Evolutionary conservation across 2,888 invertebrate species (phyloP), one percentile per base, ranked within the genome.

Genomic region (Chloroclystis v-ata): DNA sequence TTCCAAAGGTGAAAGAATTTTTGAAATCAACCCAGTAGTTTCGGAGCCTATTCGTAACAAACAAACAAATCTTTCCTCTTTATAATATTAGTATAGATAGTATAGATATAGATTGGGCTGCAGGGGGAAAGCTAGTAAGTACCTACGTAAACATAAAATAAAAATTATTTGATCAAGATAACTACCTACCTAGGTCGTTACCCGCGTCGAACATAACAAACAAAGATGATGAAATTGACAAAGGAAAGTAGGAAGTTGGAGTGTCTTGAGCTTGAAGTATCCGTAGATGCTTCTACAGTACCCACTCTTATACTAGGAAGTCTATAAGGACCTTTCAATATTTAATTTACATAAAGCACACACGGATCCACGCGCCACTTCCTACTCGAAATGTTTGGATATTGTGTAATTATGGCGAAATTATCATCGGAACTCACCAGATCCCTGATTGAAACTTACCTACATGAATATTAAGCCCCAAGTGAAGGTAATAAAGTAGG

Each of bases 291-390:
- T 6, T 26, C 7, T 1, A 29, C 28, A 20, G 4, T 11, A 32
- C 32, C 9, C 14, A 32, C 4, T 32, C 20, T 14, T 11, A 33
- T n/a, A 5, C 16, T 6, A 33, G 33, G n/a, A 2, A 20, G n/a
- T 20, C 16, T 16, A 35, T 20, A 35, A 35, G 35, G 35, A 35
- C 20, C 35, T 35, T 35, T 11, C 20, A 11, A n/a, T n/a, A n/a
- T n/a, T n/a, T n/a, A 24, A 35, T 24, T n/a, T 35, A 20, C 20
- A 33, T 13, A 33, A 33, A 33, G 16, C 32, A 35, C 20, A 35
- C 3, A 29, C 40, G 30, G 37, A 41, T 41, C 40, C 42, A 38
- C 25, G 13, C 10, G 12, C 25, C 28, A 32, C 30, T 20, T 35
- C 43, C 20, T 38, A n/a, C 24, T 28, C 30, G 14, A 2, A 28